Base-by-base conservation (phyloP, 2,888 invertebrate genomes). In the Diarsia rubi region DNA sequence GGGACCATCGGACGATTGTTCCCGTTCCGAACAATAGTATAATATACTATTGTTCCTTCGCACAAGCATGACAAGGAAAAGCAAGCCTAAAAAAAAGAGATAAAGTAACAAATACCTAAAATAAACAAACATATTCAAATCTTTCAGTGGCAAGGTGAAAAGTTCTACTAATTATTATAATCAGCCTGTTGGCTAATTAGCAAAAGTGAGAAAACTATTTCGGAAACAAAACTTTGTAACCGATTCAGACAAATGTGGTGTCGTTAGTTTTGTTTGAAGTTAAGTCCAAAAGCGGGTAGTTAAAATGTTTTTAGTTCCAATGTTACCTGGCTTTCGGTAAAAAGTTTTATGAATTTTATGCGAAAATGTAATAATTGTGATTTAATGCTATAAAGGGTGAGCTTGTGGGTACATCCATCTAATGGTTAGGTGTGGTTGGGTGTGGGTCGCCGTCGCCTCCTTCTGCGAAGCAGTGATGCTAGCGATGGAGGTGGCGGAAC, bases 151-250 rank as follows among this genome's bases (percentile, higher is more conserved):
- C 44, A 14, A n/a, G 8, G 21, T 24, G 11, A 52, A 76, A 68
- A 64, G 45, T 57, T 37, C n/a, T 9, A 21, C 52, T 82, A 52
- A 77, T 77, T 82, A 77, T 77, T 82, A 57, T 65, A 77, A 69
- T 82, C 59, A 60, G 57, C n/a, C 37, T 27, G 45, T 71, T 64
- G 52, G 69, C 69, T 68, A 69, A 69, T 59, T 49, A 66, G 60
- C 70, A 72, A 80, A 83, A 78, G 66, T 75, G 67, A 75, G 64
- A 77, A 69, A 86, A 76, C 86, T 78, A 84, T 86, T 84, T 72
- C 27, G 60, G 37, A 60, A 66, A 72, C 81, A 59, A 73, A 84
- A 86, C 69, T 83, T 78, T 9, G 19, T 27, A 60, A 71, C 70
- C 72, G 62, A 86, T 84, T 86, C 59, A 62, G 65, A 83, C 75